Percentiles rank a stretch among this genome's conserved stretches.
Evolutionary conservation across 1,140 invertebrate species (phyloP).

Genomic region (fruit fly (Drosophila melanogaster)): Release_6_plus_ISO1_MT NC_004354.4:4718001-4718500

Average conservation of each 20-base stretch:
- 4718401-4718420: neutral
- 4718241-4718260: conserved; percentile 18
- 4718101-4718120: conserved; percentile 8
- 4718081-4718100: conserved; percentile 14
- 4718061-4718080: too few species aligned
- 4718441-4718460: conserved; percentile 5
- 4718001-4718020: too few species aligned
- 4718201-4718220: conserved; percentile 3
- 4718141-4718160: conserved; percentile 61
- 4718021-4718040: too few species aligned
- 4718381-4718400: conserved; percentile 37
- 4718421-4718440: neutral
- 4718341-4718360: conserved; percentile 26
- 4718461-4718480: conserved; percentile 15
- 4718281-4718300: conserved; percentile 73
- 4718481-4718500: conserved; percentile 41
- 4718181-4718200: conserved; percentile 16
- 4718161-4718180: conserved; percentile 74
- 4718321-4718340: neutral
- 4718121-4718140: conserved; percentile 64
- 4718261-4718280: conserved; percentile 77
- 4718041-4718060: neutral
- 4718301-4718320: conserved; percentile 44
- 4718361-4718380: conserved; percentile 21
- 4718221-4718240: conserved; percentile 23